Evolutionary conservation across 2,113 vertebrate genomes (phyloP), one percentile per base, ranked within the genome.

Genomic region (Prolemur simus): DNA sequence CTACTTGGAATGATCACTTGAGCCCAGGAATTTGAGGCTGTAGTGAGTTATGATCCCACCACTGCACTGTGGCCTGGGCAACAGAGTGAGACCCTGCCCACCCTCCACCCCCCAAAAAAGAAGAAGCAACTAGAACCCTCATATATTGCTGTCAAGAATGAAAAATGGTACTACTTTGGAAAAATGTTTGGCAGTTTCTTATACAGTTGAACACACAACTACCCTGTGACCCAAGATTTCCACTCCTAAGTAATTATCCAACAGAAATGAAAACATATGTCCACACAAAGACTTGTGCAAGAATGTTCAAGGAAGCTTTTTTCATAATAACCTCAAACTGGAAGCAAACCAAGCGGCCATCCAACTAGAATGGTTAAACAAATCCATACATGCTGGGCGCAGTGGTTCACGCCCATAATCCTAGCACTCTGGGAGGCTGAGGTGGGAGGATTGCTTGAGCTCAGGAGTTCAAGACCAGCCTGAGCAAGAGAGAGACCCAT

Each of bases 101-200:
- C 49, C 49, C 42, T 42, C 49, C 49, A 52, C 14, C 3, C 49
- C 25, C 27, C 39, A 25, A 73, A 73, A 73, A 69, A 69, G 27
- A 29, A 73, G 8, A 13, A 78, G 11, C 12, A 68, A 69, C 20
- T 77, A 27, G 37, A 86, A 94, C 10, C 49, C 39, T 76, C 58
- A 54, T 73, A 47, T 34, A 54, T 69, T 56, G 14, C 17, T 77
- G 77, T 52, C 58, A 54, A 5, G 42, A 89, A 32, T 68, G 39
- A 83, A 80, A 91, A 88, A 90, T 69, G 54, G 47, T 81, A 82
- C 56, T 56, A 39, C 37, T 81, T 89, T 60, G 78, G 42, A 8
- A 80, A 94, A 94, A 71, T 45, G 18, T 91, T 91, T 85, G 84
- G 34, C n/a, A 32, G n/a, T 68, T 87, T 81, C 73, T 56, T 52